phyloP scores from a whole-genome alignment of 1,140 invertebrate genomes.

The Orius laevigatus region DNA sequence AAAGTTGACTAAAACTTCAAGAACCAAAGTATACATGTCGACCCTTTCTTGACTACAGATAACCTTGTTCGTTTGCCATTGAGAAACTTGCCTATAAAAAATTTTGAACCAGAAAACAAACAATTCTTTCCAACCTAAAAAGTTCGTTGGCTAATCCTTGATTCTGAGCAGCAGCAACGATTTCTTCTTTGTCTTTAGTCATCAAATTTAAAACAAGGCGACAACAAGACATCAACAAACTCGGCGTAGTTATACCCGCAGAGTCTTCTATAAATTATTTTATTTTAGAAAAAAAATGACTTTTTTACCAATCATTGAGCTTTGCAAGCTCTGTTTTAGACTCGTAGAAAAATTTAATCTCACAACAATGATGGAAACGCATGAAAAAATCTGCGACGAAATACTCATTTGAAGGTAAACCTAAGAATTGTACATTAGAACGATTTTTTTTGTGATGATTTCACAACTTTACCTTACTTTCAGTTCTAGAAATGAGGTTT shows the following conservation, averaged over 20 bases:
- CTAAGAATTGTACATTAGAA: no score
- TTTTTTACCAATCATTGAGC: no score
- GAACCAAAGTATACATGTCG: constrained; percentile 33
- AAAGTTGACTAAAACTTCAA: constrained; percentile 24
- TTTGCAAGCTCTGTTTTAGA: no score
- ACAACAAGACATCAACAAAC: background rate
- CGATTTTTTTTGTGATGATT: background rate
- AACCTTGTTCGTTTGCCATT: constrained; percentile 4
- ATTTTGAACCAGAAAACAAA: background rate
- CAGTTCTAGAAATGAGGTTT: constrained; percentile 24
- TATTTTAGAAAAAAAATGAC: no score
- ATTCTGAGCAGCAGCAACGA: background rate
- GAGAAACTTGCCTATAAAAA: constrained; percentile 4
- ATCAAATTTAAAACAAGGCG: constrained; percentile 4
- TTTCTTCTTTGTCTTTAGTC: constrained; percentile 4
- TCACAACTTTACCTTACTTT: constrained; percentile 17
- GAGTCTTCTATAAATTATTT: background rate
- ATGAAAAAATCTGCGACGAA: no score
- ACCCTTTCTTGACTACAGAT: constrained; percentile 27
- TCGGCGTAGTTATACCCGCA: background rate
- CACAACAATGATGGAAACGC: no score
- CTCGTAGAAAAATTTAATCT: no score
- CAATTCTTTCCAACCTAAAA: constrained; percentile 6
- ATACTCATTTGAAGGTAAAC: no score
- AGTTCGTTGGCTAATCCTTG: constrained; percentile 3